A percentile compares a stretch with the other conserved stretches of the same genome.
Conservation (phyloP, 2,797 vertebrate genomes). For the Steatocranus sp. region DNA sequence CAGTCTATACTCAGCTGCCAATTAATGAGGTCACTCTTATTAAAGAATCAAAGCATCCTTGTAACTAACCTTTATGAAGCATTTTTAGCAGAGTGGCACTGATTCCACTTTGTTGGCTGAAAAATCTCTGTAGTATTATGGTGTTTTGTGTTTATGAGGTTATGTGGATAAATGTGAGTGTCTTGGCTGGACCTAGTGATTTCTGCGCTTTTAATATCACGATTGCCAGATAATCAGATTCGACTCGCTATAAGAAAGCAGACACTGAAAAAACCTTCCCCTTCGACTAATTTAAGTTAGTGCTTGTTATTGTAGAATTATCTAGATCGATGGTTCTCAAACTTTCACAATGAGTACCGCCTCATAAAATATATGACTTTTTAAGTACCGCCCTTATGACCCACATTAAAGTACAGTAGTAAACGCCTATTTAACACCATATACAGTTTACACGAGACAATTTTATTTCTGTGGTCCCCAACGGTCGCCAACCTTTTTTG, state of each 20-base stretch:
- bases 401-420: neutral
- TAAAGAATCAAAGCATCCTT: neutral
- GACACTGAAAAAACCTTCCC: neutral
- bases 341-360: neutral
- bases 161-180: neutral
- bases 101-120: neutral
- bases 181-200: neutral
- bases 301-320: neutral
- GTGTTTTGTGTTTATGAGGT: neutral
- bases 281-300: neutral
- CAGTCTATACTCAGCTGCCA: neutral
- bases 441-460: accelerated
- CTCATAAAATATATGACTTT: neutral
- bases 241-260: neutral
- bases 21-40: neutral
- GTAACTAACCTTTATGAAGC: neutral
- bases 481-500: accelerated
- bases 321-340: neutral
- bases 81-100: neutral
- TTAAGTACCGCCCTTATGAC: neutral
- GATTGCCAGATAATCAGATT: neutral
- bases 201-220: neutral
- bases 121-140: neutral
- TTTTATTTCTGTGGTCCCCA: accelerated
- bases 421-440: neutral